phyloP scores from a whole-genome alignment of 2,797 vertebrate genomes.

The Percopsis omiscomaycus region DNA sequence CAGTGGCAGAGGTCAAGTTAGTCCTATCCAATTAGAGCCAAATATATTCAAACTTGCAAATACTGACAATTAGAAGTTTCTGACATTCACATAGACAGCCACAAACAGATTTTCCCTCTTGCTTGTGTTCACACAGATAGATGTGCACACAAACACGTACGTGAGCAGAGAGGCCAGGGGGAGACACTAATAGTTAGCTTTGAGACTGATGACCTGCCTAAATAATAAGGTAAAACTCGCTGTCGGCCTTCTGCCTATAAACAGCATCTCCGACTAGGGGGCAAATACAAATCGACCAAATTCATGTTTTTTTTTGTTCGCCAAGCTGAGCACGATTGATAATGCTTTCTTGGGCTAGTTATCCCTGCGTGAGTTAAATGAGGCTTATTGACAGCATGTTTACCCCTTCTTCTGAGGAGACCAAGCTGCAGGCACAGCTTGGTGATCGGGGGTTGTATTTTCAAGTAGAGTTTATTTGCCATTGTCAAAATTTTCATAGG shows the following conservation, averaged over 20 bases:
- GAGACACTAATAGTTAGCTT: conserved; percentile 57
- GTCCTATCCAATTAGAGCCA: conserved; percentile 21
- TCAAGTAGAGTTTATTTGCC: background rate
- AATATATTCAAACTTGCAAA: conserved; percentile 45
- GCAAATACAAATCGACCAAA: conserved; percentile 59
- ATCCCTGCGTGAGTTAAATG: conserved; percentile 57
- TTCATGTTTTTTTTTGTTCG: conserved; percentile 50
- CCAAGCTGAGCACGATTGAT: conserved; percentile 49
- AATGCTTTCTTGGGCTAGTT: conserved; percentile 44
- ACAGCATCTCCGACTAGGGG: conserved; percentile 44
- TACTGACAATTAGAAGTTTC: conserved; percentile 44
- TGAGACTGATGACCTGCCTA: conserved; percentile 58
- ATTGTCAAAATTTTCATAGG: background rate
- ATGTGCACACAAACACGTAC: conserved; percentile 1
- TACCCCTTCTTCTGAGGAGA: conserved; percentile 26
- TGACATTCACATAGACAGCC: conserved; percentile 25
- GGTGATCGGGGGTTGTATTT: conserved; percentile 17
- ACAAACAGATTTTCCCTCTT: conserved; percentile 16
- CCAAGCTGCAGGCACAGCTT: conserved; percentile 41
- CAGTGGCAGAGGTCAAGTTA: conserved; percentile 26
- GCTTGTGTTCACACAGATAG: background rate
- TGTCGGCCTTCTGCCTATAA: conserved; percentile 38
- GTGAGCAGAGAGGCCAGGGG: conserved; percentile 20
- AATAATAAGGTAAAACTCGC: conserved; percentile 55
- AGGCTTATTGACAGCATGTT: conserved; percentile 55